Conservation (phyloP, 2,113 vertebrate genomes). For the Capricornis sumatraensis region DNA sequence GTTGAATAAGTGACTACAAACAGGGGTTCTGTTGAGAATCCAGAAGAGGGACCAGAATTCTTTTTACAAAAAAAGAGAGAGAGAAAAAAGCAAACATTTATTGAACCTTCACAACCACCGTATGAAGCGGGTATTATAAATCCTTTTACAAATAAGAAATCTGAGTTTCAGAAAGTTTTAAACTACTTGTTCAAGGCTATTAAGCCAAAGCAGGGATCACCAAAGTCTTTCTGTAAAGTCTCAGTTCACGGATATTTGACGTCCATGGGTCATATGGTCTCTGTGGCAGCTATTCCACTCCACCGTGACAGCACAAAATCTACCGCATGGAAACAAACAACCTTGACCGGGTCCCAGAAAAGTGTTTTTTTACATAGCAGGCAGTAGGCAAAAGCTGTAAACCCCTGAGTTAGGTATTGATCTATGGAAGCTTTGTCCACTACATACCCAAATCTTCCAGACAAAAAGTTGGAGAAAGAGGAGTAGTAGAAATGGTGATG, state of each 20-base stretch:
- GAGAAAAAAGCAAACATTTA: background rate
- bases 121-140: background rate
- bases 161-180: background rate
- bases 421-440: background rate
- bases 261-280: fast-evolving
- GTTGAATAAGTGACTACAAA: background rate
- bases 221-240: background rate
- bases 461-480: background rate
- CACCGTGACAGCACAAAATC: background rate
- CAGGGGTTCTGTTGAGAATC: background rate
- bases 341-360: background rate
- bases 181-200: background rate
- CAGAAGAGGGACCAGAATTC: background rate
- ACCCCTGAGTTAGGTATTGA: background rate
- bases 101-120: background rate
- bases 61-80: background rate
- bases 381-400: background rate
- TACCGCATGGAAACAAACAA: background rate
- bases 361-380: background rate
- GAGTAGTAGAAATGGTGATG: background rate
- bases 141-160: background rate
- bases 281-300: background rate
- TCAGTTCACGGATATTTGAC: background rate
- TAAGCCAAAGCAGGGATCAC: background rate
- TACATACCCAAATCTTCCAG: background rate